Evolutionary conservation across 1,140 invertebrate genomes (phyloP).

Genomic region (Drosophila littoralis): DNA sequence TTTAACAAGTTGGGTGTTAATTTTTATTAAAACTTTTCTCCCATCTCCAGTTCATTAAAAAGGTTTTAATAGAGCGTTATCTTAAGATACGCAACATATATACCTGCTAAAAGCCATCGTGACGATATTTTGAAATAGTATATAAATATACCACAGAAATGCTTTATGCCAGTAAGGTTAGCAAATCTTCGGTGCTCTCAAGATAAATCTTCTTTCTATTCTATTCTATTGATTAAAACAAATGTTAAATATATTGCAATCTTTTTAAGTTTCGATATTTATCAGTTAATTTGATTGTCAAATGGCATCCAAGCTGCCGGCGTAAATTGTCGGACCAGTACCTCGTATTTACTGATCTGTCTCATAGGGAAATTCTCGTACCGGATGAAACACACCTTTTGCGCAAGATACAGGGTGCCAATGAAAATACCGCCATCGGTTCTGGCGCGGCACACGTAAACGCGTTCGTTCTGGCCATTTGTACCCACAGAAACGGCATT

Average conservation of each 20-base stretch:
- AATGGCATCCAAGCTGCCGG: neutral
- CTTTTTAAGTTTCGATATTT: no score
- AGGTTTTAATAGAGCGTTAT: neutral
- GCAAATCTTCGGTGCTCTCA: no score
- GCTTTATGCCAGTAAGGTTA: no score
- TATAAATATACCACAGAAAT: no score
- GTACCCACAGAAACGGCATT: constrained; percentile 61
- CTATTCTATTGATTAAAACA: no score
- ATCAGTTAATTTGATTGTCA: neutral
- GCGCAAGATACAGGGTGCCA: constrained; percentile 37
- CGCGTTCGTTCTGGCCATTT: constrained; percentile 29
- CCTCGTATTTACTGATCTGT: constrained; percentile 50
- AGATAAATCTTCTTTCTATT: no score
- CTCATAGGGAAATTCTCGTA: constrained; percentile 18
- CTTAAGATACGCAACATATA: neutral
- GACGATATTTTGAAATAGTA: no score
- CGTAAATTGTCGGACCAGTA: constrained; percentile 42
- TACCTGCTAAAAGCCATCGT: no score
- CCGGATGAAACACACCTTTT: constrained; percentile 38
- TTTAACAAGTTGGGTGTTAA: constrained; percentile 64
- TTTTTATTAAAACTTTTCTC: constrained; percentile 29
- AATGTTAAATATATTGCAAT: no score
- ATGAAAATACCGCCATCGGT: constrained; percentile 40
- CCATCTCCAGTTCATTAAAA: no score
- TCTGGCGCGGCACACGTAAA: constrained; percentile 52